These are phyloP conservation scores for Lasioglossum morio DNA, from an alignment of 2,888 invertebrate species.

Conservation along the genomic window DNA sequence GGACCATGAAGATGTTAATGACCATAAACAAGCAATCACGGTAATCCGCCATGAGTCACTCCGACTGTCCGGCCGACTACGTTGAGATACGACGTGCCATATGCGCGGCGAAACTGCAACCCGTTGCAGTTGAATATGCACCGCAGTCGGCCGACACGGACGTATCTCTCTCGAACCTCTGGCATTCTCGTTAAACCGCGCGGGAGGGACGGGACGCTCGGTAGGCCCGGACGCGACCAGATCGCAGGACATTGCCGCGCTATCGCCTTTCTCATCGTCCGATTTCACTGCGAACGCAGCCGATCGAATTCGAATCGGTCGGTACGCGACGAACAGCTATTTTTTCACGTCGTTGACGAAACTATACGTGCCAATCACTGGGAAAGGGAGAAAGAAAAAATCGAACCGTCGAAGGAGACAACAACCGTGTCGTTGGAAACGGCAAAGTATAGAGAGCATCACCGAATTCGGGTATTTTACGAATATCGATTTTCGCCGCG, in stretches of 20 bases:
- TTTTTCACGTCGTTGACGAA: neutral
- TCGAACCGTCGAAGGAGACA: conserved; percentile 12
- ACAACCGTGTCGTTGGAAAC: conserved; percentile 35
- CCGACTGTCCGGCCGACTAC: conserved; percentile 81
- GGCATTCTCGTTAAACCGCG: conserved; percentile 25
- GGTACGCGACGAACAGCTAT: neutral
- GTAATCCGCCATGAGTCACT: conserved; percentile 85
- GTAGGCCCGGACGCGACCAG: conserved; percentile 30
- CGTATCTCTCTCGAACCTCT: conserved; percentile 35
- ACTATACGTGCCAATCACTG: neutral
- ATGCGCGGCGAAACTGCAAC: conserved; percentile 80
- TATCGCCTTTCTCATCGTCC: neutral
- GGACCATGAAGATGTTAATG: conserved; percentile 84
- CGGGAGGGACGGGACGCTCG: conserved; percentile 25
- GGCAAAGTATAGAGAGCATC: conserved; percentile 38
- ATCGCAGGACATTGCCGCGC: conserved; percentile 37
- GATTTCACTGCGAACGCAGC: neutral
- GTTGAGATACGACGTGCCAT: conserved; percentile 82
- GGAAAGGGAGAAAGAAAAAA: neutral
- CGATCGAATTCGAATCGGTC: neutral
- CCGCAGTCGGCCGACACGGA: conserved; percentile 22
- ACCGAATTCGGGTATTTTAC: conserved; percentile 75
- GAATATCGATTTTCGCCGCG: conserved; percentile 75
- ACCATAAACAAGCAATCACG: conserved; percentile 85
- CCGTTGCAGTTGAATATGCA: conserved; percentile 68